Evolutionary conservation across 35 echinoderm and acorn worm genomes (phyloP), one percentile per base, ranked within the genome.

Genomic region (Apostichopus parvimensis): DNA sequence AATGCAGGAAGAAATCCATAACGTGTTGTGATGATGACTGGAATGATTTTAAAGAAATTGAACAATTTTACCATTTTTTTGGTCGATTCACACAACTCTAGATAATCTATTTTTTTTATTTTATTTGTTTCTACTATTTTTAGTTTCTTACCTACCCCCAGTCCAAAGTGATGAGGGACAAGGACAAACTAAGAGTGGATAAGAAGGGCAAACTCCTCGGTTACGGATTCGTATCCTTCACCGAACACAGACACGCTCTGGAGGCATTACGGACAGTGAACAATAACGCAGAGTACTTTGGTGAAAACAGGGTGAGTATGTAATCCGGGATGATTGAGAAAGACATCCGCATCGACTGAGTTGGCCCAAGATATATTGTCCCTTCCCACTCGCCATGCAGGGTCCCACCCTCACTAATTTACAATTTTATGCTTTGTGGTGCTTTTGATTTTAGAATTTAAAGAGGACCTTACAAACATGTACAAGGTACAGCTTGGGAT

Each of bases 81-180:
- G 71, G 21, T 14, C 14, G 0, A 75, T 75, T 75, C 3, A 75
- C 34, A 45, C 34, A 45, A 45, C 0, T 45, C 1, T 18, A 9
- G 64, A 4, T 14, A 21, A 87, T 87, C 6, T 17, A 71, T 18
- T 28, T 79, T 76, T 53, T 89, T 18, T 85, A 56, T 10, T 65
- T 25, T 25, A 15, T n/a, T n/a, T n/a, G n/a, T n/a, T n/a, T n/a
- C n/a, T n/a, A n/a, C n/a, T n/a, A n/a, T n/a, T n/a, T n/a, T n/a
- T n/a, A n/a, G n/a, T n/a, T 77, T 52, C 34, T 87, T 15, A 73
- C 52, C 34, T 45, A 45, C 2, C 34, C 34, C 56, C 87, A 98
- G 97, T 79, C 95, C 1, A 89, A 87, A 22, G 89, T 98, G 21
- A 98, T 98, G 97, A 57, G 92, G 89, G 95, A 98, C 68, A 88